Base-by-base conservation (phyloP, 2,888 invertebrate species). In the Molanna angustata region DNA sequence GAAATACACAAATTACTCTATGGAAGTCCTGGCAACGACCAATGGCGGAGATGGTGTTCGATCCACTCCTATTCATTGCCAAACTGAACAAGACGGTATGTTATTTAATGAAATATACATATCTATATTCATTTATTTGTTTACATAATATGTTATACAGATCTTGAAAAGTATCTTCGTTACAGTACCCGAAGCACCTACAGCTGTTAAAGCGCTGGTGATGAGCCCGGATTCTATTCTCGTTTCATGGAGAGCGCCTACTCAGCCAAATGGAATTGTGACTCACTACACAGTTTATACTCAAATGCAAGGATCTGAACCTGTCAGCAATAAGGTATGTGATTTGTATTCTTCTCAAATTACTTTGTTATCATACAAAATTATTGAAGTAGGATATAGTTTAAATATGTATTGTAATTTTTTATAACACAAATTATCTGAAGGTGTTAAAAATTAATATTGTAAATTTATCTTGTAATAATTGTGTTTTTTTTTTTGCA, bases 1-100 rank as follows among this genome's bases (percentile, higher is more conserved):
- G 71, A 94, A 94, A 70, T 95, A 87, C 74, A 96, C 95, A 2
- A 96, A 97, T 74, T 97, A 96, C 73, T 95, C 94, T 52, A 92
- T 97, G 85, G 94, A 95, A 79, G 94, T 97, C 22, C 74, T 95
- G 63, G 94, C 96, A 17, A 95, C 88, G 64, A 96, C 96, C 4
- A 88, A 94, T 51, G 95, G 94, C 60, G 97, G 97, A 9, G 95
- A 96, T 69, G 95, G 96, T 57, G 94, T 94, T 40, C 84, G 92
- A 61, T 88, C 90, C 62, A 79, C 82, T 14, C 88, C 91, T 4
- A 91, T 95, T 62, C 92, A 92, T 70, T 94, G 95, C 69, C 90
- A 90, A 74, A 96, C 96, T 44, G 92, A 94, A 78, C 94, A 96
- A 75, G 96, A 96, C 71, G 91, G 94, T 94, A 72, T 71, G 14